These are phyloP conservation scores for Tuberolachnus salignus DNA, from an alignment of 2,888 invertebrate species.

Conservation along the genomic window DNA sequence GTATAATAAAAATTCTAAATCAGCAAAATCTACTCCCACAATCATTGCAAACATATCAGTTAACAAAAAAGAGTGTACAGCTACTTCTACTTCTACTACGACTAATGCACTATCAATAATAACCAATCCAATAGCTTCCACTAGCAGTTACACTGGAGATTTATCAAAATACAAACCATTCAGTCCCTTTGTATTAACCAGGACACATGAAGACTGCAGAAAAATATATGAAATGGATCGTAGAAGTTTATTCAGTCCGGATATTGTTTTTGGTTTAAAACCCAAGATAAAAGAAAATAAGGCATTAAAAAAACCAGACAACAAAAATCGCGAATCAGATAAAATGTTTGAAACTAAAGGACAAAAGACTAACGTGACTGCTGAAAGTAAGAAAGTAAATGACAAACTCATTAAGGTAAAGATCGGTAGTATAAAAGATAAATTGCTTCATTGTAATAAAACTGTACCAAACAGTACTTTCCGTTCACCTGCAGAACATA, in stretches of 20 bases:
- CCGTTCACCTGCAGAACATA: not conserved
- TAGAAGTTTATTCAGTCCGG: constrained; percentile 30
- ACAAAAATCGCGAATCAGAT: too few species aligned
- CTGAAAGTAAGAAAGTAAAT: not conserved
- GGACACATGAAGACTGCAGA: not conserved
- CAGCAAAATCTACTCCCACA: not conserved
- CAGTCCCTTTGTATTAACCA: not conserved
- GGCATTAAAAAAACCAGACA: not conserved
- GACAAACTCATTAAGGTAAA: not conserved
- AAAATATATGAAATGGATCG: constrained; percentile 19
- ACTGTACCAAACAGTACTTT: not conserved
- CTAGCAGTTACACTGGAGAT: not conserved
- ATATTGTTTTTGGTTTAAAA: not conserved
- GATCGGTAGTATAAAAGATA: not conserved
- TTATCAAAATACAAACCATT: not conserved
- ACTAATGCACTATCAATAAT: not conserved
- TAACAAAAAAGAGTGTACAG: not conserved
- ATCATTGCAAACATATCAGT: too few species aligned
- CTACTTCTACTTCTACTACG: not conserved
- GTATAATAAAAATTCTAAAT: not conserved
- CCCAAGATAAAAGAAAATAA: not conserved
- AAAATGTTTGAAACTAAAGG: not conserved
- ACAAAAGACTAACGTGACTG: too few species aligned
- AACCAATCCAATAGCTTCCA: not conserved
- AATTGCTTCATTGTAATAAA: not conserved